Evolutionary conservation across 1,140 invertebrate genomes (phyloP).

Genomic region (Drosophila quadrilineata): DNA sequence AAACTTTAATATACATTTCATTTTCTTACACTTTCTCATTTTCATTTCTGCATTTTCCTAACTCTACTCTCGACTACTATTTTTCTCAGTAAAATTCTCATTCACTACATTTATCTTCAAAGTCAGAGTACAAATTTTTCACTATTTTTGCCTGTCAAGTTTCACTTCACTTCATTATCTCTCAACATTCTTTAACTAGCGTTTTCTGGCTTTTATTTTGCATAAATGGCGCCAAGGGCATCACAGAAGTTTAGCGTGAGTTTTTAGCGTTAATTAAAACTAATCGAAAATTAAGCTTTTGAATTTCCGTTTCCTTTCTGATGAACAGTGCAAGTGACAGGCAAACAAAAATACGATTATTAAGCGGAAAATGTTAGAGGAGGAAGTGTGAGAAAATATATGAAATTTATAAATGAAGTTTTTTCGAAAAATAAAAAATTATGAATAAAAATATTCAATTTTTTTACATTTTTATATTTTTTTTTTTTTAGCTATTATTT

Average conservation of each 20-base stretch:
- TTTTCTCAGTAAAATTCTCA: too few relatives aligned
- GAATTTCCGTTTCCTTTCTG: background rate
- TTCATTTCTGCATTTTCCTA: too few relatives aligned
- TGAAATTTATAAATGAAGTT: too few relatives aligned
- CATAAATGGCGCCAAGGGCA: conserved; percentile 1
- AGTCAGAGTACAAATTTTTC: background rate
- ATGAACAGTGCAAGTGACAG: conserved; percentile 1
- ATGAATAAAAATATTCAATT: too few relatives aligned
- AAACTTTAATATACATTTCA: too few relatives aligned
- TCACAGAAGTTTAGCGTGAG: conserved; percentile 1
- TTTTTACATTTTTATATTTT: too few relatives aligned
- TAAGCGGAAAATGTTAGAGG: background rate
- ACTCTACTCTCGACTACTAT: background rate
- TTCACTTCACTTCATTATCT: conserved; percentile 25
- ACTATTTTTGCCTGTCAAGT: background rate
- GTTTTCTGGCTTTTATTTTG: conserved; percentile 3
- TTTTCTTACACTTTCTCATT: too few relatives aligned
- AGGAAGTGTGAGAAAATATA: too few relatives aligned
- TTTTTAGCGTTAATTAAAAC: conserved; percentile 12
- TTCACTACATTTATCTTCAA: conserved; percentile 5
- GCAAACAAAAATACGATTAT: background rate
- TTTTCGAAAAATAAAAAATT: too few relatives aligned
- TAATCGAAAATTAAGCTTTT: background rate
- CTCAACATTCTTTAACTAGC: too few relatives aligned
- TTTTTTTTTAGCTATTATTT: too few relatives aligned